Base-by-base conservation (phyloP, 1,140 invertebrate genomes). In the Sesamia nonagrioides region DNA sequence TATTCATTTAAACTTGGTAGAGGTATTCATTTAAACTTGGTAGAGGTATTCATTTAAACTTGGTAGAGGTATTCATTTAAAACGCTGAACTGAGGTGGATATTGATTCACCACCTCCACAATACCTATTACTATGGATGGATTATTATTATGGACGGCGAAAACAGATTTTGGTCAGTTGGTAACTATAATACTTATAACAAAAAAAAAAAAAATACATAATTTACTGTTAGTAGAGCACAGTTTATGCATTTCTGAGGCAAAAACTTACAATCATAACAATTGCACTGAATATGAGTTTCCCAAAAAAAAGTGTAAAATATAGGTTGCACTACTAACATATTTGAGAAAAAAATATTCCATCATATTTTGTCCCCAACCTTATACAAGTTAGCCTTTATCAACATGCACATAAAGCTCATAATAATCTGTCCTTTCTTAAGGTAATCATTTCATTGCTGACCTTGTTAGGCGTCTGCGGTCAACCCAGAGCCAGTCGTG, bases 401-500 rank as follows among this genome's bases (percentile, higher is more conserved):
- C 0, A 0, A 3, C 6, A 6, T 17, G 2, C 7, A 1, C 0
- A 61, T 61, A 61, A 61, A n/a, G 58, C 7, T 37, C 15, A 61
- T 2, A 61, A 35, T 61, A 11, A 37, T 7, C 7, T n/a, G 18
- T 11, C 9, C 11, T 58, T 1, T 61, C 58, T 15, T 33, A 27
- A 33, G 18, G 50, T 15, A 21, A 42, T 42, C 40, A 42, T 48
- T 15, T 48, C 45, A 61, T 45, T 18, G 77, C 8, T 48, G 78
- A 76, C 78, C 78, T 80, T 80, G 77, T 42, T 48, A 68, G 11
- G 6, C 17, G 37, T 68, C 6, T 21, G 63, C 63, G 63, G 21
- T 77, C 48, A 35, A n/a, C 17, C n/a, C 35, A 42, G n/a, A 60
- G 11, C 45, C 76, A 74, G 18, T 74, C 80, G 80, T 81, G 80